A percentile compares a stretch with the other conserved stretches of the same genome.
These are phyloP conservation scores for Bothrops jararaca DNA, from an alignment of 2,113 vertebrate species.

Conservation along the genomic window DNA sequence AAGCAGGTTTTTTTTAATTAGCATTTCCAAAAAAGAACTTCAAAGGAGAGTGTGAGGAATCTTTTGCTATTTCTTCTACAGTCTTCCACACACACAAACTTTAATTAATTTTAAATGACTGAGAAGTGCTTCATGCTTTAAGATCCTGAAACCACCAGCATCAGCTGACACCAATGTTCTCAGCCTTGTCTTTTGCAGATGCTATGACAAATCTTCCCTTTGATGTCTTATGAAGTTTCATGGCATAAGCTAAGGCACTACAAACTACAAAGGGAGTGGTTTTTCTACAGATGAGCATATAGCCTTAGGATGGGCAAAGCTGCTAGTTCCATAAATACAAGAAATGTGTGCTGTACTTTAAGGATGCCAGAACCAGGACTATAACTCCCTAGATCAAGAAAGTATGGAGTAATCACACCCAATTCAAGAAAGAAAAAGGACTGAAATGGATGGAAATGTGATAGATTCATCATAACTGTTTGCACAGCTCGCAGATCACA, in stretches of 20 bases:
- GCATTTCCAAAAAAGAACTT: conserved; percentile 12
- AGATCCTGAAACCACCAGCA: conserved; percentile 51
- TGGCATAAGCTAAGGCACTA: conserved; percentile 31
- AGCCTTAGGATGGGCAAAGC: not conserved
- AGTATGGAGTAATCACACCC: not conserved
- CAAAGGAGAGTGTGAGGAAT: not conserved
- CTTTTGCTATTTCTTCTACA: conserved; percentile 9
- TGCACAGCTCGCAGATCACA: not conserved
- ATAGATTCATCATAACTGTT: not conserved
- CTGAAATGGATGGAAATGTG: not conserved
- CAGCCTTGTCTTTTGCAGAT: conserved; percentile 40
- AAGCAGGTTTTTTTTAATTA: not conserved
- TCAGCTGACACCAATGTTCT: conserved; percentile 38
- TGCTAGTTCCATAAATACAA: not conserved
- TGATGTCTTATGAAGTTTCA: conserved; percentile 61
- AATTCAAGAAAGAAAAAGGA: not conserved
- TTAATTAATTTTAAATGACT: conserved; percentile 55
- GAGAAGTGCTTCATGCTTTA: conserved; percentile 44
- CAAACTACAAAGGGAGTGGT: conserved; percentile 15
- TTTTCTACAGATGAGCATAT: not conserved
- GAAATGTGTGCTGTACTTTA: not conserved
- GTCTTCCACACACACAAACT: not conserved
- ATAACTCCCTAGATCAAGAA: not conserved
- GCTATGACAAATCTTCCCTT: conserved; percentile 48
- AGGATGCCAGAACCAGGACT: not conserved